Conservation (phyloP, 2,113 vertebrate genomes). For the Lagopus muta region DNA sequence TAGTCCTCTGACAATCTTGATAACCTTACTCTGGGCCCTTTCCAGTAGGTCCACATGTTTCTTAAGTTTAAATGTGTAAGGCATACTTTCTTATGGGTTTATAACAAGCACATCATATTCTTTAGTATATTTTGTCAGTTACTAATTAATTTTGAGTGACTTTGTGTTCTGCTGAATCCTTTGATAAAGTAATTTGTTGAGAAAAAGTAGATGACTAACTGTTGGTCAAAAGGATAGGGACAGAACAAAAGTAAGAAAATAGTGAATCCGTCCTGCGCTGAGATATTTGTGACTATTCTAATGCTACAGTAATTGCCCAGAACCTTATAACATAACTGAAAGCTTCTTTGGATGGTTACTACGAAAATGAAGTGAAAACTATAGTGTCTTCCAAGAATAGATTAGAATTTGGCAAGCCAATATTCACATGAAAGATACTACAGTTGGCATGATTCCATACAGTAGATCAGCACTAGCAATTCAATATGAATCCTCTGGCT, state of each 20-base stretch:
- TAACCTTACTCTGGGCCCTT: background rate
- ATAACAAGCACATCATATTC: rapidly evolving
- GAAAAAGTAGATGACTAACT: background rate
- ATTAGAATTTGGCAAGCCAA: background rate
- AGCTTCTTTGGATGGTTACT: background rate
- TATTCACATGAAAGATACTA: background rate
- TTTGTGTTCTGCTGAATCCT: background rate
- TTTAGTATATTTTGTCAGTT: background rate
- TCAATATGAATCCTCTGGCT: background rate
- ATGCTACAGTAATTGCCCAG: background rate
- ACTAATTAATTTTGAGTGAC: background rate
- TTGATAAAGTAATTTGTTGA: background rate
- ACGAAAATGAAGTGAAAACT: background rate
- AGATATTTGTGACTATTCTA: background rate
- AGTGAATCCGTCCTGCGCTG: background rate
- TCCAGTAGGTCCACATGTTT: background rate
- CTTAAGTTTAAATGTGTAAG: background rate
- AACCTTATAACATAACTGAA: background rate
- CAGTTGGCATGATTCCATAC: background rate
- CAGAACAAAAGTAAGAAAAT: background rate
- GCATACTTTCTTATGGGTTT: background rate
- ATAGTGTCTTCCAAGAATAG: background rate
- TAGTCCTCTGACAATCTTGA: background rate
- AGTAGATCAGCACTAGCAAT: background rate
- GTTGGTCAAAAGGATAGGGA: background rate